Evolutionary conservation across 2,797 vertebrate genomes (phyloP), one percentile per base, ranked within the genome.

Genomic region (Gymnothorax javanicus): DNA sequence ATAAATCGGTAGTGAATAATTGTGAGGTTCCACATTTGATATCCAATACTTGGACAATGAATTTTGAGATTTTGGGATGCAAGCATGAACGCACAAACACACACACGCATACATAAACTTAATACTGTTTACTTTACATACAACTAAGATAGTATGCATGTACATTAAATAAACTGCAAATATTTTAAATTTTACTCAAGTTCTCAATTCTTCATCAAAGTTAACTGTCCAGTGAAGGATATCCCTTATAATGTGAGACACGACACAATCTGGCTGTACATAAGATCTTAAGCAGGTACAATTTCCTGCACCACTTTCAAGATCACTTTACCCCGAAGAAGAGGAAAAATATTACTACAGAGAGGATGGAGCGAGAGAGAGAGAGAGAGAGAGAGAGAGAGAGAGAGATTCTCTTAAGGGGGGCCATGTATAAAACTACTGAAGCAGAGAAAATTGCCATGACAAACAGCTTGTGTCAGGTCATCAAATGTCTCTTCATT

Each of bases 171-270:
- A 73, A 12, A 75, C 27, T 75, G 13, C 9, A 33, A 73, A 33
- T 27, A 50, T 20, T 52, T 79, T 79, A 3, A 54, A 7, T 17
- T 23, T 79, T 79, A 79, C 50, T 54, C 17, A 8, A 79, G 52
- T 79, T 23, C 50, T 79, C 50, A 0, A 7, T n/a, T 52, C 75
- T 5, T 79, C 54, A 23, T 79, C 54, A 8, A 2, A 52, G 20
- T 23, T 54, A 17, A 23, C 54, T 79, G 75, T 79, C 50, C 54
- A 54, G 52, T 79, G 75, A 79, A 79, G 43, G 75, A 23, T 84
- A 86, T 89, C 87, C 92, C 89, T 90, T 89, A 92, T 92, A 87
- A 88, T 87, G 91, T 92, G 13, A 79, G 43, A 54, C 75, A 54
- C 54, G 43, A 79, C 75, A 79, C 33, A 50, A 23, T 79, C 75